Evolutionary conservation across 2,113 vertebrate species (phyloP).

Genomic region (Urocolius indicus): DNA sequence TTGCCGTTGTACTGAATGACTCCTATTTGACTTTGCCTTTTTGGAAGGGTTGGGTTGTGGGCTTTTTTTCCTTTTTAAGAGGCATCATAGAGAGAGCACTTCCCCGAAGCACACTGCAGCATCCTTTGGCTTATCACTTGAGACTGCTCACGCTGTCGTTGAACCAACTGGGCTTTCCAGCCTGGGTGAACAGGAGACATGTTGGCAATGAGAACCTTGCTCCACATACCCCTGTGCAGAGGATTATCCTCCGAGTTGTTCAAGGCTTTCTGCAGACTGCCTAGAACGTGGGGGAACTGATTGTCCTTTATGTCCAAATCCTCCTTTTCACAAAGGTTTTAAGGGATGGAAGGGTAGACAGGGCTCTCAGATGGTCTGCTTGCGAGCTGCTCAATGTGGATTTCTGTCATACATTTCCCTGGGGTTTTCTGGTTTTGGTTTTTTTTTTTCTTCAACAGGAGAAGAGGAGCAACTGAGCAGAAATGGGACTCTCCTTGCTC

Average conservation of each 20-base stretch:
- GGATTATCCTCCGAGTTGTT: not conserved
- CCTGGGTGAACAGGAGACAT: rapidly evolving
- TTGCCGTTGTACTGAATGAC: not conserved
- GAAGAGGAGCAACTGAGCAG: not conserved
- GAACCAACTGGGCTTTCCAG: not conserved
- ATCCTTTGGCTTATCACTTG: not conserved
- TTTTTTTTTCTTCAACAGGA: not conserved
- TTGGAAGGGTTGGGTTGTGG: not conserved
- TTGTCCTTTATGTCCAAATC: not conserved
- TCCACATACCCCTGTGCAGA: not conserved
- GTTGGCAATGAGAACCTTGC: rapidly evolving
- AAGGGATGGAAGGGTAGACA: not conserved
- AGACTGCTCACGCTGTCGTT: not conserved
- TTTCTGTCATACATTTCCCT: not conserved
- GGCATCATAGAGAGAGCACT: conserved; percentile 33
- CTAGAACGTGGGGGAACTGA: not conserved
- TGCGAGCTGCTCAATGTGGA: not conserved
- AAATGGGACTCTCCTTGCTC: not conserved
- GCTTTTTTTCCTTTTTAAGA: not conserved
- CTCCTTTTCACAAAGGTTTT: not conserved
- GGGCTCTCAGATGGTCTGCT: not conserved
- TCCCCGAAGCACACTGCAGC: conserved; percentile 42
- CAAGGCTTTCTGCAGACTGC: not conserved
- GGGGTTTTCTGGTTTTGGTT: not conserved
- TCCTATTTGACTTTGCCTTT: conserved; percentile 57